These are phyloP conservation scores for Clunio marinus DNA, from an alignment of 2,888 invertebrate genomes.

Conservation along the genomic window DNA sequence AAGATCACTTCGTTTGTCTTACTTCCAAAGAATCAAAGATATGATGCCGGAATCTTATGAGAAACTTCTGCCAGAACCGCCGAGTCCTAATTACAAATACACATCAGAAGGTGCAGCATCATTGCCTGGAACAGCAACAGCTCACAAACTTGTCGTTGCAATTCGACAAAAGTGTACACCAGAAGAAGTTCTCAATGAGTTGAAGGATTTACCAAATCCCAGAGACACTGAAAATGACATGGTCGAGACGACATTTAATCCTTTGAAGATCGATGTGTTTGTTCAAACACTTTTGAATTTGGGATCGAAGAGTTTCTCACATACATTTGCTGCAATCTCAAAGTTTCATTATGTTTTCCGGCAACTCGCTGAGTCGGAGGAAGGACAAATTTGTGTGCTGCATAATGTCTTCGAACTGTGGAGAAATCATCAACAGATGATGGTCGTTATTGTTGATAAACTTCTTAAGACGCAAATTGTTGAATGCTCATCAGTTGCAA, in stretches of 20 bases:
- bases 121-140: slow-evolving; percentile 74
- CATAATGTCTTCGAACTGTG: slow-evolving; percentile 93
- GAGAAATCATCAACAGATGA: slow-evolving; percentile 95
- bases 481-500: slow-evolving; percentile 94
- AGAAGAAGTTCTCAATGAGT: slow-evolving; percentile 80
- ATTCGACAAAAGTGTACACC: slow-evolving; percentile 80
- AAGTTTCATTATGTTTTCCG: slow-evolving; percentile 91
- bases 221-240: slow-evolving; percentile 60
- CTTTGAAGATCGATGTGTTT: slow-evolving; percentile 93
- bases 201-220: slow-evolving; percentile 80
- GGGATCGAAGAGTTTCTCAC: slow-evolving; percentile 96
- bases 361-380: slow-evolving; percentile 88
- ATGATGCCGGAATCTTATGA: slow-evolving; percentile 86
- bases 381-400: slow-evolving; percentile 90
- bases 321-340: slow-evolving; percentile 97
- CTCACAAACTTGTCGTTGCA: slow-evolving; percentile 80
- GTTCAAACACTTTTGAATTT: slow-evolving; percentile 91
- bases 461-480: slow-evolving; percentile 96
- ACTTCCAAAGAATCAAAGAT: slow-evolving; percentile 88
- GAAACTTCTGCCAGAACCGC: slow-evolving; percentile 76
- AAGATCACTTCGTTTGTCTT: slow-evolving; percentile 87
- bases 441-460: slow-evolving; percentile 93
- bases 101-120: slow-evolving; percentile 81
- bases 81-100: slow-evolving; percentile 87
- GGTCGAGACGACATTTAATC: slow-evolving; percentile 74